Percentiles rank a stretch among this genome's conserved stretches.
These are phyloP conservation scores for Drosophila prosaltans DNA, from an alignment of 1,140 invertebrate species.

Conservation along the genomic window DNA sequence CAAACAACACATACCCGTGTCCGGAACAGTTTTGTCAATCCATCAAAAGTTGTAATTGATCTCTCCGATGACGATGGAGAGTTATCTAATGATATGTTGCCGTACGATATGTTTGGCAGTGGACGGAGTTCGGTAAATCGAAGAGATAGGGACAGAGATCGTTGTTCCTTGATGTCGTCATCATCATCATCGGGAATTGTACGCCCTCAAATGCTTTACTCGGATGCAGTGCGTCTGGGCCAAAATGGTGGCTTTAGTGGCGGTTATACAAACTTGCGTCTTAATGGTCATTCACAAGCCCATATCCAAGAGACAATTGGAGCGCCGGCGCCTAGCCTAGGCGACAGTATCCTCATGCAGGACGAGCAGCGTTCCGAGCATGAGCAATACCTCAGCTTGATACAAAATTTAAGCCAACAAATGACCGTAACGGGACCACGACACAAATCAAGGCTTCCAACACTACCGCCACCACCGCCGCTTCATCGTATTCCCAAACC, in stretches of 20 bases:
- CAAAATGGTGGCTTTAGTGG: constrained; percentile 49
- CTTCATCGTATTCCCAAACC: constrained; percentile 16
- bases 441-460: not conserved
- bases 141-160: not conserved
- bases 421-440: not conserved
- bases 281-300: constrained; percentile 18
- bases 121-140: constrained; percentile 11
- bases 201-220: constrained; percentile 41
- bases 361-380: constrained; percentile 49
- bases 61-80: constrained; percentile 56
- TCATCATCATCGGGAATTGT: not conserved
- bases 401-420: constrained; percentile 29
- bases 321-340: not conserved
- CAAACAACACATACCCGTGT: constrained; percentile 30
- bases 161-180: not conserved
- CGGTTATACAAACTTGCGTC: constrained; percentile 19
- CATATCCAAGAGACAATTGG: not conserved
- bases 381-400: constrained; percentile 48
- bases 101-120: constrained; percentile 34
- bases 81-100: constrained; percentile 27
- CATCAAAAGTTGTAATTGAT: constrained; percentile 24
- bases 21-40: constrained; percentile 9
- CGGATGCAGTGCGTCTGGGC: constrained; percentile 57
- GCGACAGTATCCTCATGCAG: constrained; percentile 29
- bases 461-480: not conserved